These are phyloP conservation scores for Caenorhabditis angaria DNA, from an alignment of 2,888 invertebrate genomes.

Conservation along the genomic window DNA sequence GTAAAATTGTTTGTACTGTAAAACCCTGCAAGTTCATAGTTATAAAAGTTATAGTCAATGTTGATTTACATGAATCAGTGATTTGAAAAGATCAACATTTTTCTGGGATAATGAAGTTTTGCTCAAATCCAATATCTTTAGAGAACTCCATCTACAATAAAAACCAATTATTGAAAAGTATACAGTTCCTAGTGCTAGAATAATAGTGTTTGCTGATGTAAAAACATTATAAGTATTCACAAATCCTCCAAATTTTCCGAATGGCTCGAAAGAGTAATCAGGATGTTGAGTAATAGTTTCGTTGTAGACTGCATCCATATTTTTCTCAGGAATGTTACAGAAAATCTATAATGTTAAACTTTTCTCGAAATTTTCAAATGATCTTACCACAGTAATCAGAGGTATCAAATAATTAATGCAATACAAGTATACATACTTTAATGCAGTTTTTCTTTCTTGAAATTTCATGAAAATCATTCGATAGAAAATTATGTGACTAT, in stretches of 20 bases:
- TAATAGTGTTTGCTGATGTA: conserved; percentile 8
- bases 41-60: neutral
- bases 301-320: conserved; percentile 16
- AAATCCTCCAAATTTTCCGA: conserved; percentile 27
- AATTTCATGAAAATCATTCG: neutral
- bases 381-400: neutral
- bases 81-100: neutral
- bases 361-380: too few species aligned
- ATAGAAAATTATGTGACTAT: neutral
- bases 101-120: neutral
- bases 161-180: neutral
- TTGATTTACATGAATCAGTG: neutral
- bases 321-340: conserved; percentile 21
- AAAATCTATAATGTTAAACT: conserved; percentile 13
- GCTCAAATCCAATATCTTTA: neutral
- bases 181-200: neutral
- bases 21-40: neutral
- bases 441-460: neutral
- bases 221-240: conserved; percentile 19
- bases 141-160: neutral
- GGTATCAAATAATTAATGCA: neutral
- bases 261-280: conserved; percentile 20
- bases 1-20: neutral
- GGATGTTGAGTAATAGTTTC: conserved; percentile 23
- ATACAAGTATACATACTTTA: too few species aligned